Base-by-base conservation (phyloP, 2,113 vertebrate genomes). In the Cyphomyrus discorhynchus region DNA sequence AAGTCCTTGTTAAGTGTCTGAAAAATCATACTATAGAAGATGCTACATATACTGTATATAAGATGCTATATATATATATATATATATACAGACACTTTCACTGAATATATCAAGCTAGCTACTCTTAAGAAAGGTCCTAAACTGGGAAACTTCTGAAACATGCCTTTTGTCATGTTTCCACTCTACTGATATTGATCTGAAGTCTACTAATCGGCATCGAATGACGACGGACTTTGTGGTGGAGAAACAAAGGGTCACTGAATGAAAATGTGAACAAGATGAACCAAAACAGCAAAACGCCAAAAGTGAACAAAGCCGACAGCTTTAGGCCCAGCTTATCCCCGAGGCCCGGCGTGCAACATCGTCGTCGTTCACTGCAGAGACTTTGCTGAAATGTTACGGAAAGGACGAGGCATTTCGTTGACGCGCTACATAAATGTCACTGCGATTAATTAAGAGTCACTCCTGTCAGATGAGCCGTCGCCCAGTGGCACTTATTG, bases 351-450 rank as follows among this genome's bases (percentile, higher is more conserved):
- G 1, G 5, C 19, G 6, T 3, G 42, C n/a, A 47, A 47, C 82
- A 2, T 84, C 39, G 24, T 5, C 5, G 8, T n/a, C 5, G 45
- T 47, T 46, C 45, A n/a, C 42, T 47, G 42, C 19, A 2, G 35
- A 13, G 80, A 46, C 92, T 94, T 96, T 94, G 95, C 92, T 95
- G 94, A 96, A 96, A 97, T 95, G 95, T 94, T 97, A 96, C 95
- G 94, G 96, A 94, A 93, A 94, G 95, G 94, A 93, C 94, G 96
- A 95, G 95, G 95, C 95, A 96, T 97, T 97, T 96, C 95, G 95
- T 96, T 97, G 95, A 95, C 94, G 96, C 92, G 94, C 95, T 96
- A 96, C 95, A 97, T 96, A 97, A 98, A 98, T 97, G 97, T 96
- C 97, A 98, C 95, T 91, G 91, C 97, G 96, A 97, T 97, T 97